Base-by-base conservation (phyloP, 2,888 invertebrate genomes). In the Cryptus viduatorius region DNA sequence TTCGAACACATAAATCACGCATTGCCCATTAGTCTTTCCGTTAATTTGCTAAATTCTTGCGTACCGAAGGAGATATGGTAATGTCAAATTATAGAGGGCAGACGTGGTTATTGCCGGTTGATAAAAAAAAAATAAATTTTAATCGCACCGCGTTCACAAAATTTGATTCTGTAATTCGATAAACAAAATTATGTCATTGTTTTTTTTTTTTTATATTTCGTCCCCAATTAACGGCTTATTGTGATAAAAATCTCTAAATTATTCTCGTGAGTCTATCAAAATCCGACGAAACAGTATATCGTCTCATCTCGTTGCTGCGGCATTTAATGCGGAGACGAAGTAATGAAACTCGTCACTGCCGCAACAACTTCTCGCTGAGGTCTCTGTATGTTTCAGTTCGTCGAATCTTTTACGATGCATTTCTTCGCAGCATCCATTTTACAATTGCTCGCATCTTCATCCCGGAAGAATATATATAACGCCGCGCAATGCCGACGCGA, bases 21-120 rank as follows among this genome's bases (percentile, higher is more conserved):
- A 64, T 42, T 5, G 75, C 75, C 61, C 75, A 79, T 79, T 83
- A 68, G 61, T 73, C 67, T 80, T 73, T 53, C 12, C 59, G 64
- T 50, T 78, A 65, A 73, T 78, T 61, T 50, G 46, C 44, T 42
- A 29, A 37, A 46, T 53, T 44, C 42, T 46, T 56, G 65, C 72
- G 16, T 59, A 50, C 19, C 4, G 59, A 42, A 37, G 12, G 64
- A 71, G 53, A 69, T 37, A 68, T 19, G 7, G 19, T 10, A 48
- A 68, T 50, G 19, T 29, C 16, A 69, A 46, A 44, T 31, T 29
- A 46, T 68, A 19, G 37, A 37, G 56, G 19, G 4, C 56, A 10
- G 56, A 24, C 19, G 56, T 24, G 56, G 56, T 10, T 56, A 3
- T 24, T 10, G 16, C 19, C 16, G 24, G 19, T 56, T 19, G 16